phyloP scores from a whole-genome alignment of 2,797 vertebrate genomes.

The Neosilurus hyrtlii region DNA sequence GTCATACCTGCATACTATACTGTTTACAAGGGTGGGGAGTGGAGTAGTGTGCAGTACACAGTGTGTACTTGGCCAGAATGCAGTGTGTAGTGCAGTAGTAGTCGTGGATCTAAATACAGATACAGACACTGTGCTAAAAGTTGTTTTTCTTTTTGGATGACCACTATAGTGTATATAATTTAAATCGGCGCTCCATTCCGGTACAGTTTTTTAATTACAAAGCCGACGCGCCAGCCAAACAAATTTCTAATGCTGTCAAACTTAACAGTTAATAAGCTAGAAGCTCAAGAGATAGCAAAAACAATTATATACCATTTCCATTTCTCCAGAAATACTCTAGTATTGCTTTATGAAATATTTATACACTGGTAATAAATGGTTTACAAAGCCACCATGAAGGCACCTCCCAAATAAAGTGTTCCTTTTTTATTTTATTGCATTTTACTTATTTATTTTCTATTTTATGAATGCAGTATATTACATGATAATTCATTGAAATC shows the following conservation, averaged over 20 bases:
- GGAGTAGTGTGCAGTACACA: too few relatives aligned
- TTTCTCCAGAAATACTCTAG: not conserved
- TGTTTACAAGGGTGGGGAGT: too few relatives aligned
- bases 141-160: too few relatives aligned
- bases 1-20: too few relatives aligned
- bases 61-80: too few relatives aligned
- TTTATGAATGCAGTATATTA: not conserved
- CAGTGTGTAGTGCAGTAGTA: too few relatives aligned
- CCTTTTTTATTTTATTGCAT: too few relatives aligned
- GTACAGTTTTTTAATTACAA: not conserved
- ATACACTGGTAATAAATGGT: not conserved
- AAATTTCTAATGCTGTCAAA: not conserved
- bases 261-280: not conserved
- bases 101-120: too few relatives aligned
- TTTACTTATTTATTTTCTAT: too few relatives aligned
- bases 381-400: not conserved
- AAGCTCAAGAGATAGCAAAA: not conserved
- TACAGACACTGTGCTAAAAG: too few relatives aligned
- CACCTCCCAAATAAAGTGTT: too few relatives aligned
- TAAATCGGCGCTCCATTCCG: not conserved
- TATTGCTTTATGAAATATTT: constrained; percentile 2
- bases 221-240: not conserved
- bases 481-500: not conserved
- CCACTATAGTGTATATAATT: too few relatives aligned
- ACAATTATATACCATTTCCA: not conserved